Evolutionary conservation across 2,888 invertebrate species (phyloP), one percentile per base, ranked within the genome.

Genomic region (Endotricha flammealis): DNA sequence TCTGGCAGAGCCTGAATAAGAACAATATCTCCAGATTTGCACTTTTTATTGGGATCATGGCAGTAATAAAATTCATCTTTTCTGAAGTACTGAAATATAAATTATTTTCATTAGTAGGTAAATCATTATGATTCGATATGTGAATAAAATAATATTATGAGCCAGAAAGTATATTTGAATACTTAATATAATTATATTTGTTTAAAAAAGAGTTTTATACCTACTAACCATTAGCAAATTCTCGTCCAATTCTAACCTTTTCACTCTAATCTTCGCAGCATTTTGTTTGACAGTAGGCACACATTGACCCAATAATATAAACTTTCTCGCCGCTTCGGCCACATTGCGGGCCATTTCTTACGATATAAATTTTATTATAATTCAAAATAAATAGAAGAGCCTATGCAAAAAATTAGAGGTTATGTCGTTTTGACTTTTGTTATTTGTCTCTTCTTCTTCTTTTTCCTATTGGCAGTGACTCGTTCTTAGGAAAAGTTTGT

Each of bases 51-150:
- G 0, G 95, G 94, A 82, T 96, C 96, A 61, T 93, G 88, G 23
- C 94, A 95, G 59, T 92, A 95, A 41, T 91, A 81, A 50, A 89
- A 91, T 46, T 92, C 90, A 47, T 91, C 89, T 69, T 92, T 91
- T 47, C 88, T 88, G 60, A 95, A 96, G 66, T 95, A 95, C 95
- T 95, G 71, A n/a, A n/a, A n/a, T n/a, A n/a, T n/a, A n/a, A n/a
- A n/a, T n/a, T n/a, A n/a, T n/a, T n/a, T n/a, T n/a, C n/a, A n/a
- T n/a, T n/a, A n/a, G n/a, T n/a, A n/a, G n/a, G n/a, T n/a, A n/a
- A n/a, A n/a, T n/a, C n/a, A n/a, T n/a, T n/a, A n/a, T n/a, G n/a
- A n/a, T n/a, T n/a, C n/a, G n/a, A n/a, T n/a, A n/a, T n/a, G n/a
- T n/a, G n/a, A n/a, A n/a, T n/a, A n/a, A n/a, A n/a, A n/a, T n/a